Conservation (phyloP, 2,888 invertebrate species). For the Andrena hattorfiana region DNA sequence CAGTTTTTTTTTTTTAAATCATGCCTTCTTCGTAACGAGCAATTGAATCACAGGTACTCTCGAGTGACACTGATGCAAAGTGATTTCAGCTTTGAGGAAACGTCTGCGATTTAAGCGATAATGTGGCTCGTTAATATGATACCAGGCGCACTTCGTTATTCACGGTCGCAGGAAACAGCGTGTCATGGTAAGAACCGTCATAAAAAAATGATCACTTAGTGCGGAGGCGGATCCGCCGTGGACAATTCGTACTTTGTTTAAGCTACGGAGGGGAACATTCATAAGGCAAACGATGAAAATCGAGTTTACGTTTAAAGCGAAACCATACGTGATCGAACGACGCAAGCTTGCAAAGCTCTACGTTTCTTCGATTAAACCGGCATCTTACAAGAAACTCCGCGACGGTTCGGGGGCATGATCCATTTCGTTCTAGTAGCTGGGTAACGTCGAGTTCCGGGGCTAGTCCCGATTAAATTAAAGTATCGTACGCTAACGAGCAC, state of each 20-base stretch:
- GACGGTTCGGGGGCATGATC: too few species aligned
- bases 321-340: background rate
- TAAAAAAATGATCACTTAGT: conserved; percentile 82
- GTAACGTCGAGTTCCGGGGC: conserved; percentile 22
- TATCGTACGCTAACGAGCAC: conserved; percentile 71
- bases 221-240: conserved; percentile 68
- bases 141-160: conserved; percentile 68
- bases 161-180: conserved; percentile 83
- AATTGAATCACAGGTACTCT: too few species aligned
- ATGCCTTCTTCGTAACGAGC: background rate
- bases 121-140: conserved; percentile 56
- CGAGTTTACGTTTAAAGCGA: background rate
- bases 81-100: background rate
- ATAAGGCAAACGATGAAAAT: background rate
- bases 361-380: too few species aligned
- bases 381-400: background rate
- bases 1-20: too few species aligned
- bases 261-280: background rate
- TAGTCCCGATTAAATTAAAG: conserved; percentile 65
- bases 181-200: conserved; percentile 84
- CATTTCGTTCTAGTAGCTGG: too few species aligned
- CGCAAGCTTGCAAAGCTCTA: too few species aligned
- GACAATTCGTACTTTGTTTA: conserved; percentile 61
- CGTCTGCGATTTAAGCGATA: conserved; percentile 36
- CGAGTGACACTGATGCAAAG: too few species aligned